Evolutionary conservation across 1,140 invertebrate genomes (phyloP).

Genomic region (Pseudomyrmex concolor): DNA sequence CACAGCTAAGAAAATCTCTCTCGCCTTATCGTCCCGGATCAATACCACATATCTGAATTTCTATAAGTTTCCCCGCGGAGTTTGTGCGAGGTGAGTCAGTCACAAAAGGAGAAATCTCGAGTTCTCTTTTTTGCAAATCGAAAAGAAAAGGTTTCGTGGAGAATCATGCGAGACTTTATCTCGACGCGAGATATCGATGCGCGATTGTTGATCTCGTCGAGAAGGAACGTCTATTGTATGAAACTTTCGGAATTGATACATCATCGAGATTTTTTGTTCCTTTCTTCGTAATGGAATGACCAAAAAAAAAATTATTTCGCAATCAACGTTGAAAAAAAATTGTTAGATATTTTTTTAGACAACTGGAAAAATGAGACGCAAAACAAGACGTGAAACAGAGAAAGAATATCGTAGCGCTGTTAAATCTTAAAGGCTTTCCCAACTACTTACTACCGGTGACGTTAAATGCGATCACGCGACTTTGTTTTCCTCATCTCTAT

Average conservation of each 20-base stretch:
- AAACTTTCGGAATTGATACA: no score
- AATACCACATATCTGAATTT: not conserved
- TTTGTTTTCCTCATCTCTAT: not conserved
- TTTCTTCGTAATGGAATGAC: no score
- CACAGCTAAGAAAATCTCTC: not conserved
- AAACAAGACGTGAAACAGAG: slow-evolving; percentile 35
- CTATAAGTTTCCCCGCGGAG: not conserved
- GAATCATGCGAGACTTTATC: slow-evolving; percentile 15
- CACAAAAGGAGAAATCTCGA: no score
- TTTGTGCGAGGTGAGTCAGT: not conserved
- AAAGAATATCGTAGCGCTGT: not conserved
- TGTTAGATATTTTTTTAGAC: no score
- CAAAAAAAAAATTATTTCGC: no score
- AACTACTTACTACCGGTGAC: slow-evolving; percentile 18
- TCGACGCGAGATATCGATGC: slow-evolving; percentile 9
- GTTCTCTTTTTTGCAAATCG: not conserved
- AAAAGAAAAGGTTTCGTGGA: not conserved
- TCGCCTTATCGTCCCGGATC: not conserved
- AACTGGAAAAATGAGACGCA: not conserved
- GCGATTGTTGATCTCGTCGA: not conserved
- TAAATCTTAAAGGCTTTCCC: slow-evolving; percentile 20
- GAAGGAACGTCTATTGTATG: no score
- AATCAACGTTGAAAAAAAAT: no score
- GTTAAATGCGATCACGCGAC: slow-evolving; percentile 36
- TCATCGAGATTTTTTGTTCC: no score